Evolutionary conservation across 2,888 invertebrate genomes (phyloP).

Genomic region (Achlya flavicornis): DNA sequence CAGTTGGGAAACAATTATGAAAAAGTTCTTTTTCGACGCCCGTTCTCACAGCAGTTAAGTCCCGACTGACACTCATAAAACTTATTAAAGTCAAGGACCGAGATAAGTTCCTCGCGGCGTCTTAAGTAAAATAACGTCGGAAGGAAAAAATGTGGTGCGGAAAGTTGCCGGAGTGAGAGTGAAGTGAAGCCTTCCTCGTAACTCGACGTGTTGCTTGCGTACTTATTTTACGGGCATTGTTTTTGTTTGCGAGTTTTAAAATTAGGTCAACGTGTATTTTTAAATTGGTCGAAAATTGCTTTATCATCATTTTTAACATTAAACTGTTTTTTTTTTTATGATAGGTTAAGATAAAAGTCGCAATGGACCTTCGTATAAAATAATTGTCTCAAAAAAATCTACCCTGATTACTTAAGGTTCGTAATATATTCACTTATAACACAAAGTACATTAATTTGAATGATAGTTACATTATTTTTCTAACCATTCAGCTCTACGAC

Average conservation of each 20-base stretch:
- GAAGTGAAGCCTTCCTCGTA: constrained; percentile 71
- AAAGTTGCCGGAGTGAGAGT: constrained; percentile 75
- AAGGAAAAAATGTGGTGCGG: constrained; percentile 72
- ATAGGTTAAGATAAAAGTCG: too few species aligned
- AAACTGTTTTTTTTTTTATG: neutral
- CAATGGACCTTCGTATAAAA: too few species aligned
- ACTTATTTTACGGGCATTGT: constrained; percentile 52
- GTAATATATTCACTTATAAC: too few species aligned
- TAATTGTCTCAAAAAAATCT: too few species aligned
- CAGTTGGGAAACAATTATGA: constrained; percentile 81
- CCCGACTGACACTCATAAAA: constrained; percentile 83
- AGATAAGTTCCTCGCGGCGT: constrained; percentile 80
- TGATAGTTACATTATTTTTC: constrained; percentile 15
- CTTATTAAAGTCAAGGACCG: constrained; percentile 84
- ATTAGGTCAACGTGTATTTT: neutral
- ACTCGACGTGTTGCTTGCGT: constrained; percentile 58
- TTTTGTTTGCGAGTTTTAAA: constrained; percentile 29
- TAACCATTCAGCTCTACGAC: constrained; percentile 25
- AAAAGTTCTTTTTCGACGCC: constrained; percentile 78
- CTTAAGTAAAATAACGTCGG: constrained; percentile 82
- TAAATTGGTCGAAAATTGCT: neutral
- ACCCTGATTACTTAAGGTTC: too few species aligned
- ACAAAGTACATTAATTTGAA: too few species aligned
- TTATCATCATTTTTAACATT: neutral
- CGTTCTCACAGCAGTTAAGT: constrained; percentile 80